Evolutionary conservation across 2,888 invertebrate genomes (phyloP).

Genomic region (Agrotis exclamationis): DNA sequence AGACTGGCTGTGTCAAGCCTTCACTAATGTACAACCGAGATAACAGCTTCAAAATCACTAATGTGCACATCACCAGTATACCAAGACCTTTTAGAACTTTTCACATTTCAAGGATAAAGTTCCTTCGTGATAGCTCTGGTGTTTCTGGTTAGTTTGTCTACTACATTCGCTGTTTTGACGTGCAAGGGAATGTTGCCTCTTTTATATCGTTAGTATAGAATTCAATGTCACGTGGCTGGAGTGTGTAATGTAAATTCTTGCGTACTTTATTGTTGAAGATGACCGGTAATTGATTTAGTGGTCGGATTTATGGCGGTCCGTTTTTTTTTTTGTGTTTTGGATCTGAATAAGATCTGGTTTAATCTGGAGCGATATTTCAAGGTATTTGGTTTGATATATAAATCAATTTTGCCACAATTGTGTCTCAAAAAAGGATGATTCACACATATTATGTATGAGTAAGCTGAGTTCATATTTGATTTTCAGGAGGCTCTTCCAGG

Average conservation of each 20-base stretch:
- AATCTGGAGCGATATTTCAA: conserved; percentile 41
- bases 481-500: background rate
- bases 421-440: conserved; percentile 2
- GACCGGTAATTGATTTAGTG: conserved; percentile 84
- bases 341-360: conserved; percentile 32
- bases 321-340: conserved; percentile 45
- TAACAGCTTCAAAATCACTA: conserved; percentile 88
- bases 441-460: background rate
- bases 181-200: conserved; percentile 80
- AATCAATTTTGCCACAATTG: conserved; percentile 23
- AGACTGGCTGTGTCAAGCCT: conserved; percentile 89
- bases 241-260: conserved; percentile 84
- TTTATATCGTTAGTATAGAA: conserved; percentile 86
- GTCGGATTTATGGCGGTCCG: conserved; percentile 75
- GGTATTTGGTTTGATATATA: conserved; percentile 26
- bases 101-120: conserved; percentile 1
- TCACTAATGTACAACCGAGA: conserved; percentile 89
- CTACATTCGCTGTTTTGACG: conserved; percentile 79
- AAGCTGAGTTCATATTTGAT: background rate
- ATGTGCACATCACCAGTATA: conserved; percentile 76
- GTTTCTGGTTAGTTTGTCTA: conserved; percentile 58
- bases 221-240: conserved; percentile 81
- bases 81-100: conserved; percentile 63
- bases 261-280: conserved; percentile 84
- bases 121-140: conserved; percentile 52